These are phyloP conservation scores for Rhabdomys dilectus DNA, from an alignment of 2,113 vertebrate genomes.

Conservation along the genomic window DNA sequence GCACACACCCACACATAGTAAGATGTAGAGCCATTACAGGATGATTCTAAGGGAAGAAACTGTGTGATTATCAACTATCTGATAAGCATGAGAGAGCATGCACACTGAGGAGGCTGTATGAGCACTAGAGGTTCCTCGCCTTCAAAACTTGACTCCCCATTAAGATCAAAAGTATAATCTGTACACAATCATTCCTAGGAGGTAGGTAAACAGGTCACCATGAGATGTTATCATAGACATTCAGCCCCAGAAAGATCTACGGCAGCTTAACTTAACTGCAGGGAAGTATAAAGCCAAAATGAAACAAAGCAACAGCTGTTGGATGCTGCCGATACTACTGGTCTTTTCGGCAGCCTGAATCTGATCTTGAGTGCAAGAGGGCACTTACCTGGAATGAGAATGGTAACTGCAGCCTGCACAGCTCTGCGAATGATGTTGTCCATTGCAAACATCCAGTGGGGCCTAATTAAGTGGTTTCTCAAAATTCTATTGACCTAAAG, in stretches of 20 bases:
- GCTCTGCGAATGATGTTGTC: slow-evolving; percentile 96
- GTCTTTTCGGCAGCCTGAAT: neutral
- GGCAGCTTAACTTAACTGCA: neutral
- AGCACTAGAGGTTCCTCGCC: neutral
- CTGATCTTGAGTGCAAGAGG: neutral
- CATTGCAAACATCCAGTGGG: slow-evolving; percentile 99
- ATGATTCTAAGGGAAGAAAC: neutral
- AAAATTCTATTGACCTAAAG: slow-evolving; percentile 96
- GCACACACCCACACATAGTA: neutral
- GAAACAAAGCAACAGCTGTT: neutral
- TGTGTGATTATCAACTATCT: neutral
- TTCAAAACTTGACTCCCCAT: neutral
- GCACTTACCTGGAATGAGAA: slow-evolving; percentile 94
- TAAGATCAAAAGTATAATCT: neutral
- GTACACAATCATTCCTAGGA: neutral
- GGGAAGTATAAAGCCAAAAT: neutral
- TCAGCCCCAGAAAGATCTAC: neutral
- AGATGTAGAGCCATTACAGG: neutral
- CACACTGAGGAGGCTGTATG: neutral
- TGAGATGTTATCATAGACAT: neutral
- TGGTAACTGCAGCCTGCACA: slow-evolving; percentile 95
- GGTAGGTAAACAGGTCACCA: neutral
- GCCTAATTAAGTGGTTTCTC: slow-evolving; percentile 95
- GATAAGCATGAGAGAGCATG: neutral
- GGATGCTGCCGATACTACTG: neutral